These are phyloP conservation scores for Aleiodes alternator DNA, from an alignment of 2,888 invertebrate genomes.

Conservation along the genomic window DNA sequence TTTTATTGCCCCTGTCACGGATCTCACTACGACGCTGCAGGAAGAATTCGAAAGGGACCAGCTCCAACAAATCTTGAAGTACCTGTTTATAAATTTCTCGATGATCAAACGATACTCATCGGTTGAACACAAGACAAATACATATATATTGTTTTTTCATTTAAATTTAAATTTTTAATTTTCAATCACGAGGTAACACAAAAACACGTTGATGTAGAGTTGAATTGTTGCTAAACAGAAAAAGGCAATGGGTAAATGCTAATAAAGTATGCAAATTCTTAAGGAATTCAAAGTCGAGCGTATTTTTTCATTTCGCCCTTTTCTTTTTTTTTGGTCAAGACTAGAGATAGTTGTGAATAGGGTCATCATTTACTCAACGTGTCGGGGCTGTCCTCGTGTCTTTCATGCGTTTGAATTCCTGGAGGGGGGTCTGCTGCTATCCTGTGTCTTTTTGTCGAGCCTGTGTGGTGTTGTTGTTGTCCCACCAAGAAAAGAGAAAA, in stretches of 20 bases:
- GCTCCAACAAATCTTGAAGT: conserved; percentile 84
- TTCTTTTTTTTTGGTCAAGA: conserved; percentile 4
- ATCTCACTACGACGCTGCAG: conserved; percentile 87
- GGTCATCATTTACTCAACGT: conserved; percentile 28
- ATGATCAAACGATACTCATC: conserved; percentile 78
- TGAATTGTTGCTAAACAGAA: conserved; percentile 3
- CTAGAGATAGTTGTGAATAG: conserved; percentile 37
- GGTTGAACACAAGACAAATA: conserved; percentile 69
- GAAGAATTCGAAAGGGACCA: conserved; percentile 85
- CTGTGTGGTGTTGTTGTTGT: conserved; percentile 58
- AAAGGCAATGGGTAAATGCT: conserved; percentile 39
- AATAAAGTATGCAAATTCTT: conserved; percentile 34
- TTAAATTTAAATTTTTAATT: conserved; percentile 7
- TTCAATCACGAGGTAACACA: conserved; percentile 1
- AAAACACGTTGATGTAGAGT: not conserved
- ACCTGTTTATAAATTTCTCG: conserved; percentile 79
- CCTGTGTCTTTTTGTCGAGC: conserved; percentile 66
- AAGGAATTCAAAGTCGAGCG: too few relatives aligned
- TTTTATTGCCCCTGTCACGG: conserved; percentile 92
- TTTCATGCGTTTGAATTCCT: conserved; percentile 68
- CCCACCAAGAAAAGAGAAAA: conserved; percentile 8
- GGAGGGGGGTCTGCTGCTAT: conserved; percentile 69
- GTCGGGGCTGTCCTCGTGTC: conserved; percentile 52
- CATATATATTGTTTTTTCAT: not conserved
- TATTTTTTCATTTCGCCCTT: conserved; percentile 31